These are phyloP conservation scores for Drosophila suzukii DNA, from an alignment of 1,140 invertebrate genomes.

Conservation along the genomic window DNA sequence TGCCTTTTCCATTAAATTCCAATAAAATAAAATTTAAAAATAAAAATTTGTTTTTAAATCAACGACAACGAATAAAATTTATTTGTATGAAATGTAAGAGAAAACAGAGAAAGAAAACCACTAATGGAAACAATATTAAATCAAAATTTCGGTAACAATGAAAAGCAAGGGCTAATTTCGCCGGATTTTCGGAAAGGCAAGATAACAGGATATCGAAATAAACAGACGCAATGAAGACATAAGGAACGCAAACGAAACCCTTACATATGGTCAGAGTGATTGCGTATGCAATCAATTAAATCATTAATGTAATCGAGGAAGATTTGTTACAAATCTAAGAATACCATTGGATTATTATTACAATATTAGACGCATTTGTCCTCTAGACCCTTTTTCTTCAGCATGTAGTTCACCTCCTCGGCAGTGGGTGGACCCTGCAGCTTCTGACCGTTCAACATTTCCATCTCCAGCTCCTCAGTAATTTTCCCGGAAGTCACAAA, in stretches of 20 bases:
- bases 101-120: slow-evolving; percentile 11
- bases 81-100: slow-evolving; percentile 7
- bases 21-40: no score
- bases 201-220: slow-evolving; percentile 18
- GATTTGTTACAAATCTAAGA: not conserved
- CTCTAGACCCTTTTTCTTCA: slow-evolving; percentile 94
- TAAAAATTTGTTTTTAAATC: no score
- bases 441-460: slow-evolving; percentile 99
- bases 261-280: slow-evolving; percentile 99
- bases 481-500: slow-evolving; percentile 97
- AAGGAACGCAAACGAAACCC: slow-evolving; percentile 80
- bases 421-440: slow-evolving; percentile 99
- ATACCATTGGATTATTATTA: no score
- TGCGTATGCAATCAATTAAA: slow-evolving; percentile 96
- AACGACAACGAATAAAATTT: no score
- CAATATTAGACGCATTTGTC: slow-evolving; percentile 87
- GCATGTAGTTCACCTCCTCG: slow-evolving; percentile 97
- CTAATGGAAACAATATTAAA: slow-evolving; percentile 12
- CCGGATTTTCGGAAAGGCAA: slow-evolving; percentile 11
- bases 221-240: slow-evolving; percentile 59
- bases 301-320: slow-evolving; percentile 87
- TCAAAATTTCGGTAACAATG: slow-evolving; percentile 20
- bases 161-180: slow-evolving; percentile 12
- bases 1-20: no score
- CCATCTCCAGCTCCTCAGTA: slow-evolving; percentile 92